Evolutionary conservation across 2,888 invertebrate genomes (phyloP), one percentile per base, ranked within the genome.

Genomic region (Arctia plantaginis): DNA sequence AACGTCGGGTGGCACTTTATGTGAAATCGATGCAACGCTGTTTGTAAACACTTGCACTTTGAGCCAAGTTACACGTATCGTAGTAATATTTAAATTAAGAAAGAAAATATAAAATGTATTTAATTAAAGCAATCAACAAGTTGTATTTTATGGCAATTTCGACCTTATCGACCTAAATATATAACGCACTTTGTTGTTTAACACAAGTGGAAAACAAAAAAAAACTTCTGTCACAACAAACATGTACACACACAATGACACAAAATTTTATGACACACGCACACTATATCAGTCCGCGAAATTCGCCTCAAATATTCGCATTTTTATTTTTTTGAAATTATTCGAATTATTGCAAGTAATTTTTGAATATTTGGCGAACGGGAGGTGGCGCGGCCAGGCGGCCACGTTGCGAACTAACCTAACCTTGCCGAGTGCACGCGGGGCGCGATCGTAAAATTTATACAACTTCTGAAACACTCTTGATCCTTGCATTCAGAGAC

Each of bases 11-110:
- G 82, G 83, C 90, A 90, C 88, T 95, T 95, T 95, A 95, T 95
- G 95, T 93, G 95, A 95, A 95, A 95, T 95, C 95, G 95, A 95
- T 95, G 95, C 93, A 91, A 78, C 89, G 86, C 89, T 95, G 95
- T 95, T 95, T 93, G 94, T 94, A 95, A 95, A 95, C 95, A 95
- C 92, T 90, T 92, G 91, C 92, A 91, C 87, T 89, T 81, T 77
- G 77, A 74, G 82, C 73, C 51, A 62, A 66, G 64, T 62, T 62
- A 72, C 23, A 41, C 62, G 23, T 44, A 64, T 66, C 55, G n/a
- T 41, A 12, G 4, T 13, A 47, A 64, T 44, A 66, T 73, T 69
- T 73, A 20, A 71, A 30, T 13, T 35, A 23, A 7, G 3, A 51
- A 71, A 33, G 62, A 23, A 8, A 39, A 39, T 23, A 1, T 27